A percentile compares a stretch with the other conserved stretches of the same genome.
Evolutionary conservation across 2,888 invertebrate genomes (phyloP).

Genomic region (Drosophila diplacantha): DNA sequence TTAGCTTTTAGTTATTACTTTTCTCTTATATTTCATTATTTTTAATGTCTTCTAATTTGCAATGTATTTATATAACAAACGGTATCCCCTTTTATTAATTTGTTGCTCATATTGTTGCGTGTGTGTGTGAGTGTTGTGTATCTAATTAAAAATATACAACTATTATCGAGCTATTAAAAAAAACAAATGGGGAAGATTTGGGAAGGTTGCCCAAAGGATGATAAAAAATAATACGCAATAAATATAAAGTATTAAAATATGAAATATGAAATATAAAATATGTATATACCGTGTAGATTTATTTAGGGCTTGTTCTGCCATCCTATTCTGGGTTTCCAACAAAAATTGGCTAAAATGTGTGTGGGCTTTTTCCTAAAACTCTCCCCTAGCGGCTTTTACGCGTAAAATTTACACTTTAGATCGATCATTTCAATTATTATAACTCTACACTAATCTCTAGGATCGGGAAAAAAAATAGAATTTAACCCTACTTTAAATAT

Average conservation of each 20-base stretch:
- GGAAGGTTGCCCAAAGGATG: conserved; percentile 6
- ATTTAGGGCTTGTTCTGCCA: conserved; percentile 6
- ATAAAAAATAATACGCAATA: conserved; percentile 15
- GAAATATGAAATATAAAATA: conserved; percentile 2
- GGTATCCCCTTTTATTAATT: neutral
- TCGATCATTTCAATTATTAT: neutral
- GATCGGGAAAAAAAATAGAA: conserved; percentile 1
- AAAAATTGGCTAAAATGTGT: conserved; percentile 35
- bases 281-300: conserved; percentile 7
- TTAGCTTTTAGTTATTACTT: neutral
- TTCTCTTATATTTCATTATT: neutral
- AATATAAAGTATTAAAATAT: conserved; percentile 9
- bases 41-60: neutral
- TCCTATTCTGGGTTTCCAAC: conserved; percentile 23
- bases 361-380: conserved; percentile 28
- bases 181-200: neutral
- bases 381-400: conserved; percentile 12
- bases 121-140: conserved; percentile 6
- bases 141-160: conserved; percentile 3
- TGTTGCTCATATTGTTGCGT: conserved; percentile 13
- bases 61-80: conserved; percentile 27
- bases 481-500: conserved; percentile 4
- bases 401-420: conserved; percentile 18
- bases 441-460: conserved; percentile 3
- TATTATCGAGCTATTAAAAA: conserved; percentile 3